Conservation (phyloP, 2,888 invertebrate species). For the Allygus modestus region DNA sequence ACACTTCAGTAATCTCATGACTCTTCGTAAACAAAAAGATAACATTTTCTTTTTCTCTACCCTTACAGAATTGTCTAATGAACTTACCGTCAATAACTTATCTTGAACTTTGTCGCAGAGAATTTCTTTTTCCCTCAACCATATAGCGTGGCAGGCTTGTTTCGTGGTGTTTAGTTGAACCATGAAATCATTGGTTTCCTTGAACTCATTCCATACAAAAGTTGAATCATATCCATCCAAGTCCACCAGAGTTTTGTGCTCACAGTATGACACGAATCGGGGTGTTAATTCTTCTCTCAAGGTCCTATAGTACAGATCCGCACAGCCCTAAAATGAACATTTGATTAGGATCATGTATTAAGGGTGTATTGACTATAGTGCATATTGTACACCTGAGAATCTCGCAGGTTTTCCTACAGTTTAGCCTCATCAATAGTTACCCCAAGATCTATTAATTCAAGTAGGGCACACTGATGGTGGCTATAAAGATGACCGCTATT, state of each 20-base stretch:
- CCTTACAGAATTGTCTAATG: background rate
- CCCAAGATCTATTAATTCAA: too few relatives aligned
- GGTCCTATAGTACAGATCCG: background rate
- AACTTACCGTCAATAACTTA: background rate
- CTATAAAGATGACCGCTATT: too few relatives aligned
- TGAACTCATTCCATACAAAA: background rate
- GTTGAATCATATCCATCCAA: background rate
- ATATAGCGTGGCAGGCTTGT: background rate
- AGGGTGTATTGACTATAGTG: too few relatives aligned
- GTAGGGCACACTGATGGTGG: too few relatives aligned
- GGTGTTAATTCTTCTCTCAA: background rate
- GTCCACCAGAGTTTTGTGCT: background rate
- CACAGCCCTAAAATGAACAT: background rate
- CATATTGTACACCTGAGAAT: too few relatives aligned
- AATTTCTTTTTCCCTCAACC: background rate
- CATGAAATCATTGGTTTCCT: background rate
- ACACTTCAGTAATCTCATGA: too few relatives aligned
- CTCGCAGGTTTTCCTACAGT: too few relatives aligned
- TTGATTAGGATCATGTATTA: too few relatives aligned
- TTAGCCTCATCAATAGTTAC: too few relatives aligned
- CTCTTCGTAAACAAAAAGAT: too few relatives aligned
- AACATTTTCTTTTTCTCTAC: too few relatives aligned
- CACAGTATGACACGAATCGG: background rate
- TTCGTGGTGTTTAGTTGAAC: background rate
- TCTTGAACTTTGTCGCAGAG: background rate